Conservation (phyloP, 2,888 invertebrate genomes). For the Melipona bicolor region DNA sequence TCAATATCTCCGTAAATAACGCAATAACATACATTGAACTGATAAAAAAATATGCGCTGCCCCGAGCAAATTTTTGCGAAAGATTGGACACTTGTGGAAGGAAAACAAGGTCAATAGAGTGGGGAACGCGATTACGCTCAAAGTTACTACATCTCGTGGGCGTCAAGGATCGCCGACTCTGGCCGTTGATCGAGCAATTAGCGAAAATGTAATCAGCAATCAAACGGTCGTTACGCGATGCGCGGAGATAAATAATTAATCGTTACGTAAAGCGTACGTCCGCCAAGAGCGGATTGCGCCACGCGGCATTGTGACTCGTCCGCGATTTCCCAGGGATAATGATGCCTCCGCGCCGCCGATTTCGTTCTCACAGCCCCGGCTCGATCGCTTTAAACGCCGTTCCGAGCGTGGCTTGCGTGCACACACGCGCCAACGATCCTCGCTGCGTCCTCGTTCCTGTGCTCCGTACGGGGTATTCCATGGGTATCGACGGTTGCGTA, state of each 20-base stretch:
- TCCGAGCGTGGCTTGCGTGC: slow-evolving; percentile 39
- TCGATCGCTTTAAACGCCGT: slow-evolving; percentile 18
- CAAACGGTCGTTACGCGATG: slow-evolving; percentile 38
- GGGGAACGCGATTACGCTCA: neutral
- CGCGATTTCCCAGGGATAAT: slow-evolving; percentile 63
- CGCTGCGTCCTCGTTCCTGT: neutral
- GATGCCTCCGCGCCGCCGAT: slow-evolving; percentile 34
- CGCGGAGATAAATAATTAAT: slow-evolving; percentile 51
- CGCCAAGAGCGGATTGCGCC: slow-evolving; percentile 42
- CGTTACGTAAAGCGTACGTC: slow-evolving; percentile 39
- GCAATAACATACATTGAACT: too few species aligned
- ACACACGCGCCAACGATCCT: slow-evolving; percentile 32
- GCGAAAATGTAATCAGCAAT: slow-evolving; percentile 28
- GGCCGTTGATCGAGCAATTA: slow-evolving; percentile 24
- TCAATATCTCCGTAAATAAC: too few species aligned
- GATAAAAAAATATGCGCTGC: too few species aligned
- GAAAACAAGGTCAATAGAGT: neutral
- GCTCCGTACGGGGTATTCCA: neutral
- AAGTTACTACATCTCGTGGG: neutral
- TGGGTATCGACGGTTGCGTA: slow-evolving; percentile 12
- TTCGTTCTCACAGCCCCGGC: slow-evolving; percentile 58
- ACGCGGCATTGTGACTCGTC: slow-evolving; percentile 47
- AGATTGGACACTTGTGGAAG: too few species aligned
- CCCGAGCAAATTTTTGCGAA: too few species aligned
- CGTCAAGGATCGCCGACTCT: neutral